A percentile compares a stretch with the other conserved stretches of the same genome.
phyloP scores from a whole-genome alignment of 2,888 invertebrate genomes.

The Lymantria dispar region DNA sequence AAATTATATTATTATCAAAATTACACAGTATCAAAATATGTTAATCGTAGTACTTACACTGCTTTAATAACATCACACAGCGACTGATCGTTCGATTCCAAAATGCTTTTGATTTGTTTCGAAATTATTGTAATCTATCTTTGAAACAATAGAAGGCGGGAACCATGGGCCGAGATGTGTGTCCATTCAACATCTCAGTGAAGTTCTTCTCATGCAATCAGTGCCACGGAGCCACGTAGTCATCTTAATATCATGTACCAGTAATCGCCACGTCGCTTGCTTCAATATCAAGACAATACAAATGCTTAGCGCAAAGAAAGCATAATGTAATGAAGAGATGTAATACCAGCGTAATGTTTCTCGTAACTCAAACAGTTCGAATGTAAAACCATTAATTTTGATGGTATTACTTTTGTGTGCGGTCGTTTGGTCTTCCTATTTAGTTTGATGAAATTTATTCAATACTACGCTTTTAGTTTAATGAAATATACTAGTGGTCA shows the following conservation, averaged over 20 bases:
- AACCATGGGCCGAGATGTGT: slow-evolving; percentile 29
- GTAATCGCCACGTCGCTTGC: slow-evolving; percentile 6
- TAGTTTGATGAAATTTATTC: slow-evolving; percentile 9
- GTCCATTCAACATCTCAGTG: slow-evolving; percentile 34
- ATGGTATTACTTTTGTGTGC: slow-evolving; percentile 42
- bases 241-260: slow-evolving; percentile 12
- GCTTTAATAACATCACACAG: slow-evolving; percentile 60
- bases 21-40: too few species aligned
- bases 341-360: slow-evolving; percentile 38
- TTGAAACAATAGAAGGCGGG: slow-evolving; percentile 75
- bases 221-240: slow-evolving; percentile 17
- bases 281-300: slow-evolving; percentile 3
- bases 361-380: slow-evolving; percentile 48
- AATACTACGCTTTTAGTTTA: not conserved
- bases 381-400: slow-evolving; percentile 46
- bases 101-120: slow-evolving; percentile 77
- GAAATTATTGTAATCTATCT: slow-evolving; percentile 75
- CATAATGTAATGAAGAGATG: slow-evolving; percentile 53
- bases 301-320: slow-evolving; percentile 32
- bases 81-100: slow-evolving; percentile 71
- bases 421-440: slow-evolving; percentile 17
- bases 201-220: slow-evolving; percentile 18
- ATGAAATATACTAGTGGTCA: too few species aligned
- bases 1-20: too few species aligned
- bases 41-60: too few species aligned